Evolutionary conservation across 2,888 invertebrate species (phyloP).

Genomic region (Lamellibrachia columna): DNA sequence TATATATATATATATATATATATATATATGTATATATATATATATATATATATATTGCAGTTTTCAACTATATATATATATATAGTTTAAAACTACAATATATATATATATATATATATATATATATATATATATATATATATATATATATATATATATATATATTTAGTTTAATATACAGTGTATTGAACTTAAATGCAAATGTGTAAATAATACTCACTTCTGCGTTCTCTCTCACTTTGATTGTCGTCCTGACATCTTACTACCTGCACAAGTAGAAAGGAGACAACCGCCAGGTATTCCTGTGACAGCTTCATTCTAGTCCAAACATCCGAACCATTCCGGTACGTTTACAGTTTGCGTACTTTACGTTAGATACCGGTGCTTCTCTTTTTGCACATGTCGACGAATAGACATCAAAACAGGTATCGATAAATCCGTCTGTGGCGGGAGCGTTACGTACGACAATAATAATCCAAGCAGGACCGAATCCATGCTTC

Average conservation of each 20-base stretch:
- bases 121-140: neutral
- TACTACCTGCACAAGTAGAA: neutral
- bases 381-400: neutral
- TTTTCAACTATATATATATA: neutral
- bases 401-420: neutral
- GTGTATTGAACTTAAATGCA: neutral
- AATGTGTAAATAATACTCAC: neutral
- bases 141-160: neutral
- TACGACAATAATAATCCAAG: neutral
- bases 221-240: neutral
- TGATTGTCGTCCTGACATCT: neutral
- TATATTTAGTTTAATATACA: neutral
- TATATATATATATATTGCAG: no score
- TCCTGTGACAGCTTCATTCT: slow-evolving; percentile 11
- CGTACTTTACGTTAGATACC: neutral
- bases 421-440: neutral
- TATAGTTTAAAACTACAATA: no score
- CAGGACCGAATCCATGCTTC: neutral
- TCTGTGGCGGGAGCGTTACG: neutral
- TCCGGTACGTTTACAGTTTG: neutral
- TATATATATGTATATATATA: neutral
- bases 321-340: neutral
- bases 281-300: neutral
- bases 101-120: neutral
- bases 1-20: slow-evolving; percentile 5